Percentiles rank a stretch among this genome's conserved stretches.
These are phyloP conservation scores for Rhagonycha fulva DNA, from an alignment of 2,888 invertebrate genomes.

Conservation along the genomic window DNA sequence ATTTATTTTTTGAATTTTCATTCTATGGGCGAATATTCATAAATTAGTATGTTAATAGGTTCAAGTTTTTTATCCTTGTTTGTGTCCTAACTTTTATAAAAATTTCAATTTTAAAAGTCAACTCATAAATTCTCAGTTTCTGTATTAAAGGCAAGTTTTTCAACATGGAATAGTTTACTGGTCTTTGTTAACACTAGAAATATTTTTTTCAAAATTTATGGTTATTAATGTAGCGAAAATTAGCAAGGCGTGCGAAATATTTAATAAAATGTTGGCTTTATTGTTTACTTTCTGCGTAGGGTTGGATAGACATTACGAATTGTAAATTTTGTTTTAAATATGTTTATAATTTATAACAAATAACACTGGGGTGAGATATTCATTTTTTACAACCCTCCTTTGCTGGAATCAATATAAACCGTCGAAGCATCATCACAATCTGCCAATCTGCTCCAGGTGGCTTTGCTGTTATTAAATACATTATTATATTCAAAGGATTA, in stretches of 20 bases:
- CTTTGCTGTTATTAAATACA: neutral
- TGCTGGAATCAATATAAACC: neutral
- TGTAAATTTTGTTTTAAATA: neutral
- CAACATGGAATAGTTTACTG: neutral
- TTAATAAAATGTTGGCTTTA: neutral
- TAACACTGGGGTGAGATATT: neutral
- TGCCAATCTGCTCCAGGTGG: neutral
- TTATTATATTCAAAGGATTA: neutral
- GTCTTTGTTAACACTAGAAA: neutral
- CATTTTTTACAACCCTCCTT: neutral
- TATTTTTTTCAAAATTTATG: neutral
- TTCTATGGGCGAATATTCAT: neutral
- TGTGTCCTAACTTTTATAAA: neutral
- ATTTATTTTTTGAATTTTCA: neutral
- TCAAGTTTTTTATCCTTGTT: neutral
- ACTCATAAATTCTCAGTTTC: neutral
- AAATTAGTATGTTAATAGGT: slow-evolving; percentile 1
- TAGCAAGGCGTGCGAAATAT: neutral
- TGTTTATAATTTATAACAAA: neutral
- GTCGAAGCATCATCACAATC: neutral
- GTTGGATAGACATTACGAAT: neutral
- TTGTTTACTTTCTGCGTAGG: neutral
- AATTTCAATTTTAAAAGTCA: neutral
- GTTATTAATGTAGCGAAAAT: neutral
- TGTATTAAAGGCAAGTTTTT: neutral